phyloP scores from a whole-genome alignment of 2,888 invertebrate genomes.

The Toxonevra muliebris region DNA sequence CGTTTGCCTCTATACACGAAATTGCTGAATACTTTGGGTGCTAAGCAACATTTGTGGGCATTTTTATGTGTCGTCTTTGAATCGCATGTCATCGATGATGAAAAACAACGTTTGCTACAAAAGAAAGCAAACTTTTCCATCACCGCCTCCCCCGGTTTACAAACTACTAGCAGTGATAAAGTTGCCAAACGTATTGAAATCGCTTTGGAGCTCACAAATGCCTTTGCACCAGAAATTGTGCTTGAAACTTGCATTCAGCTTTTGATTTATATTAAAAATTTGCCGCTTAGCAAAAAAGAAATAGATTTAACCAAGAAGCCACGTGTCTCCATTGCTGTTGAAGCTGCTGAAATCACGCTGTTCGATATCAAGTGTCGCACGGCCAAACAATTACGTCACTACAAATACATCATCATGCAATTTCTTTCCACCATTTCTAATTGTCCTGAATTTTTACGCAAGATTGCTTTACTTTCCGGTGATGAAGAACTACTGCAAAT shows the following conservation, averaged over 20 bases:
- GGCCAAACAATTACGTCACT: conserved; percentile 82
- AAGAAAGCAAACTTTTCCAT: conserved; percentile 42
- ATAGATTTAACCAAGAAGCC: conserved; percentile 49
- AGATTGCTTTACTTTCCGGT: conserved; percentile 68
- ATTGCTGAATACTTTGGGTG: conserved; percentile 77
- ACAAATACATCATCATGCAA: conserved; percentile 81
- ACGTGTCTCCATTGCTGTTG: conserved; percentile 22
- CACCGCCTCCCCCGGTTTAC: background rate
- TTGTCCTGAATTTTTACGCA: conserved; percentile 74
- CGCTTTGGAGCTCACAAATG: conserved; percentile 72
- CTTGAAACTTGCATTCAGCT: conserved; percentile 75
- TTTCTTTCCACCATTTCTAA: conserved; percentile 77
- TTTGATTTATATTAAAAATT: conserved; percentile 71
- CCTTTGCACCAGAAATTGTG: conserved; percentile 73
- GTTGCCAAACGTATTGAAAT: conserved; percentile 73
- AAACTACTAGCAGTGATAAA: conserved; percentile 56
- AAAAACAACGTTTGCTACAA: conserved; percentile 64
- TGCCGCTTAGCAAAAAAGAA: conserved; percentile 72
- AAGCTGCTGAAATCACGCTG: conserved; percentile 65
- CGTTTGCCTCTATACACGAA: conserved; percentile 82
- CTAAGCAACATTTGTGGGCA: conserved; percentile 74
- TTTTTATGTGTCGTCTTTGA: conserved; percentile 79
- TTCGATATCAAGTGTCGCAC: conserved; percentile 74
- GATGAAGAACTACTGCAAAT: conserved; percentile 67
- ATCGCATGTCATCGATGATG: conserved; percentile 72